Evolutionary conservation across 2,888 invertebrate species (phyloP), one percentile per base, ranked within the genome.

Genomic region (Quadriops clusia): DNA sequence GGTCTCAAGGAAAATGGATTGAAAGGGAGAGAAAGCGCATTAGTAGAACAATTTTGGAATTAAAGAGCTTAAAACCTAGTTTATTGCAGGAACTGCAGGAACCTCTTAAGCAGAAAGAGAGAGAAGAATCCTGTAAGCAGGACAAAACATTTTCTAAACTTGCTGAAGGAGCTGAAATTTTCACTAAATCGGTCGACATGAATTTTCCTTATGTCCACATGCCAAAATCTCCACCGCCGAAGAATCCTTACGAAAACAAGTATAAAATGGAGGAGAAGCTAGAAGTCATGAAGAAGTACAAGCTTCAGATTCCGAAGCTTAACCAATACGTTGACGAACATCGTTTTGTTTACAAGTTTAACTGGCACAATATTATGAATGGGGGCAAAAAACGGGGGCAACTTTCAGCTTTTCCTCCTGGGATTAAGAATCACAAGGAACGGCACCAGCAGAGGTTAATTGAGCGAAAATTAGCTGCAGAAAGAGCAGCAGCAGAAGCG

Each of bases 11-110:
- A 37, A 65, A 70, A 41, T 76, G 75, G 70, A 68, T 72, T 42
- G 65, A 65, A 37, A 68, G 75, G 41, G 73, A 79, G 47, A 64
- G 77, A 27, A 70, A 71, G 40, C 66, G 77, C 2, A 74, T 81
- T 51, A 66, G 74, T 56, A 53, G 66, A 53, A 61, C 74, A 37
- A 65, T 82, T 47, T 57, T 77, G 17, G 67, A 67, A 4, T 75
- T 74, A 39, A 77, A 76, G 44, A 67, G 72, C 42, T 62, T 77
- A 17, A 68, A 72, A 31, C 65, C 67, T 39, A 67, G 70, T 17
- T 67, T 73, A 37, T 49, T 77, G 7, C 66, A 72, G 38, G 70
- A 65, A 44, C 65, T 72, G 23, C 69, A 72, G 39, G 68, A 68
- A 44, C 77, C 77, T 2, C 48, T 76, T 26, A 54, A 70, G 39